Base-by-base conservation (phyloP, 2,888 invertebrate genomes). In the Salpingus planirostris region DNA sequence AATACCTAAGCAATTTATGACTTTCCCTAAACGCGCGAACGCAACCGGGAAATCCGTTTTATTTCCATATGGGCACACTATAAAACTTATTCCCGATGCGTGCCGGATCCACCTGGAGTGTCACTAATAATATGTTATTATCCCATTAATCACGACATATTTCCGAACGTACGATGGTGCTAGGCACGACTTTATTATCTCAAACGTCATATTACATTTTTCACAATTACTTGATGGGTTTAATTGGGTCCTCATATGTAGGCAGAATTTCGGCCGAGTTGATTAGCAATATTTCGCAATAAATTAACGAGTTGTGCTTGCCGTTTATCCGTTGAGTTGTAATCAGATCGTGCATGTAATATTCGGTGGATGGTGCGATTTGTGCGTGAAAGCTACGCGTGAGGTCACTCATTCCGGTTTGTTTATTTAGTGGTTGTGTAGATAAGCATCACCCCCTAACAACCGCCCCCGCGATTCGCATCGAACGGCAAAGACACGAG, bases 351-450 rank as follows among this genome's bases (percentile, higher is more conserved):
- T n/a, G n/a, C n/a, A n/a, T n/a, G n/a, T n/a, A 29, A 38, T 38
- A 34, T 33, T 36, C 28, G 34, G 18, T 34, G 34, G 26, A 34
- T 31, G 34, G 34, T n/a, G n/a, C n/a, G n/a, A n/a, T n/a, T n/a
- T n/a, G n/a, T 38, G 34, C 34, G 34, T 38, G 34, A 34, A 28
- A 8, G 15, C 24, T 26, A 23, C 31, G 28, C 31, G 18, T 31
- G 31, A 33, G 38, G 33, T 34, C 33, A 38, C 31, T 34, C 28
- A 34, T 34, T 38, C 31, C 29, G 28, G n/a, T n/a, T 31, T 38
- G 38, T 38, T 38, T 38, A 34, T 38, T 34, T 31, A 38, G 34
- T 30, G 31, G 38, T 34, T 38, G 38, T 34, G 30, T 38, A 38
- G 38, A 38, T 38, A 38, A 34, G n/a, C 31, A 38, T 34, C 34